Evolutionary conservation across 1,140 invertebrate species (phyloP).

Genomic region (Magallana gigas): DNA sequence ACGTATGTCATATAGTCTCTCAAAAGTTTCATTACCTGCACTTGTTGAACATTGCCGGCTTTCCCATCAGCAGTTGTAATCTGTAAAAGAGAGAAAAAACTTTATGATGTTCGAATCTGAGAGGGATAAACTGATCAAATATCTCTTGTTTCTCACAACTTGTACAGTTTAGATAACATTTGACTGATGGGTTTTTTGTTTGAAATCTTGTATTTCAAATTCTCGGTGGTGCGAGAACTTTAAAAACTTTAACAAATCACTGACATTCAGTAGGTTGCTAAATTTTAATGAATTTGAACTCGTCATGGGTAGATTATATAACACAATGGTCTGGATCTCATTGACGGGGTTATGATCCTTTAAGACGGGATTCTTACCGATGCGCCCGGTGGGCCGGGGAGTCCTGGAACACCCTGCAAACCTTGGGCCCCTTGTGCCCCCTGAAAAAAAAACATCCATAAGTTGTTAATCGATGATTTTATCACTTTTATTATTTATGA

Average conservation of each 20-base stretch:
- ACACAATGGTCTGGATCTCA: no score
- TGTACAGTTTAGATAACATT: neutral
- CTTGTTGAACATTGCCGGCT: neutral
- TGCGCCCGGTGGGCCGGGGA: conserved; percentile 41
- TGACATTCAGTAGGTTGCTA: no score
- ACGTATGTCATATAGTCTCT: neutral
- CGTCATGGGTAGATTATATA: no score
- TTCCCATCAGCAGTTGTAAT: neutral
- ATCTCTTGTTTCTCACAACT: neutral
- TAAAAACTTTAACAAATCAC: neutral
- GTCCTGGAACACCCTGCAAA: conserved; percentile 41
- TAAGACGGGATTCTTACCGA: conserved; percentile 26
- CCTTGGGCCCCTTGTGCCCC: conserved; percentile 12
- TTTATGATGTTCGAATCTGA: neutral
- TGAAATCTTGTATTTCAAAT: neutral
- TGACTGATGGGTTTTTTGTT: neutral
- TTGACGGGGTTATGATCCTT: no score
- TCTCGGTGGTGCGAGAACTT: neutral
- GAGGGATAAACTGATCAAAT: neutral
- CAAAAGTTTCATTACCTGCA: neutral
- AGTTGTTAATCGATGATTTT: no score
- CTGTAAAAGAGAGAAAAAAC: neutral
- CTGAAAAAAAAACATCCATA: neutral
- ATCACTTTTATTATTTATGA: no score
- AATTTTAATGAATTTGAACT: no score